Percentiles rank a stretch among this genome's conserved stretches.
phyloP scores from a whole-genome alignment of 2,113 vertebrate species.

The Mirza zaza region DNA sequence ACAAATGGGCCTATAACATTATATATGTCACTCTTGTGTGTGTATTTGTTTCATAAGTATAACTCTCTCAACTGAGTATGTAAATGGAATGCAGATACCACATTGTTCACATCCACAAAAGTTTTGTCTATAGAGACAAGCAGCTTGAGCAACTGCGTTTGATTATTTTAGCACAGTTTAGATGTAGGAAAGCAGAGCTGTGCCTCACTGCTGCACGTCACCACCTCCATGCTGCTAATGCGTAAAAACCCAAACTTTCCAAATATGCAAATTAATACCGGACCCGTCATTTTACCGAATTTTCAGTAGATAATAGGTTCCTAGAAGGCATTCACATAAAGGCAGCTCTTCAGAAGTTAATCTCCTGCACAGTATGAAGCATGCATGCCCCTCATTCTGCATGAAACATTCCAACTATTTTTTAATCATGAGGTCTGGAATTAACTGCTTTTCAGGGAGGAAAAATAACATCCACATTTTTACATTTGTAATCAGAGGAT shows the following conservation, averaged over 20 bases:
- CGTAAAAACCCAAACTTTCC: neutral
- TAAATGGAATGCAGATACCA: neutral
- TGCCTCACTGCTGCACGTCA: neutral
- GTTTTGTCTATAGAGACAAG: neutral
- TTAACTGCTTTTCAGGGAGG: neutral
- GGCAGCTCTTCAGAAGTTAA: neutral
- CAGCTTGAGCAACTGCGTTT: neutral
- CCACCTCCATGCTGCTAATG: neutral
- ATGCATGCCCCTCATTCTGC: neutral
- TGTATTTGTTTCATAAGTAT: neutral
- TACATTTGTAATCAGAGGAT: conserved; percentile 18
- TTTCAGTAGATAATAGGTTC: neutral
- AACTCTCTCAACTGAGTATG: neutral
- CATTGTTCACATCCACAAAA: neutral
- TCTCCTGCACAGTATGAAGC: neutral
- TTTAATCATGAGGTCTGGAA: neutral
- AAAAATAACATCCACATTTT: neutral
- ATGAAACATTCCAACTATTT: neutral
- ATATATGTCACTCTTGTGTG: neutral
- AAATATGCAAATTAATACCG: neutral
- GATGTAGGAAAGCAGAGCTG: neutral
- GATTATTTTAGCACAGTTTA: neutral
- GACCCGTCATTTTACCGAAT: neutral
- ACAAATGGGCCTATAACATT: neutral
- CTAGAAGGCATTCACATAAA: neutral